phyloP scores from a whole-genome alignment of 2,888 invertebrate species.

The Hypsopygia costalis region DNA sequence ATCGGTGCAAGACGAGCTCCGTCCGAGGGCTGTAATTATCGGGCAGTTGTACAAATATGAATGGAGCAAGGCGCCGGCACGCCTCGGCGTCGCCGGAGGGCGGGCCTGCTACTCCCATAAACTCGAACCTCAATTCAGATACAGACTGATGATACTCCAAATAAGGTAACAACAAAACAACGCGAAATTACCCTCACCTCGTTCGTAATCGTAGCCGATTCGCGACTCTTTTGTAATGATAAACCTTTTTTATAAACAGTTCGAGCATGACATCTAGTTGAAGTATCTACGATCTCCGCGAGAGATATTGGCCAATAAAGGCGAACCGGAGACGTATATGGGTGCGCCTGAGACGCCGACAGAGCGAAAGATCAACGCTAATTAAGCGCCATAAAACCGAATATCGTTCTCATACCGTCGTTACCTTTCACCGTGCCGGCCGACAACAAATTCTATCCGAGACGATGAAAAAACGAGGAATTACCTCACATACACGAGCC shows the following conservation, averaged over 20 bases:
- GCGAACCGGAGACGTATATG: constrained; percentile 50
- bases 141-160: constrained; percentile 14
- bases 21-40: constrained; percentile 60
- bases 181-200: constrained; percentile 12
- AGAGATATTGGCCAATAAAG: constrained; percentile 60
- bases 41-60: constrained; percentile 68
- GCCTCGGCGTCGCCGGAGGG: constrained; percentile 40
- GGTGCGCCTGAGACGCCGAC: constrained; percentile 48
- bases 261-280: constrained; percentile 52
- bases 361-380: constrained; percentile 67
- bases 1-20: constrained; percentile 36
- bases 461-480: constrained; percentile 50
- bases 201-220: constrained; percentile 14
- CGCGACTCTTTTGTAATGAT: constrained; percentile 23
- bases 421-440: constrained; percentile 62
- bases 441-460: constrained; percentile 49
- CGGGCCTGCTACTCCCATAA: constrained; percentile 33
- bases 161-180: constrained; percentile 20
- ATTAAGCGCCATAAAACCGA: constrained; percentile 75
- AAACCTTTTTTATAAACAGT: constrained; percentile 38
- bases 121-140: constrained; percentile 22
- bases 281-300: constrained; percentile 52
- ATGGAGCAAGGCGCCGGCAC: constrained; percentile 46
- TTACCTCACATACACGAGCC: constrained; percentile 56
- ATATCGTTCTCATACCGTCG: constrained; percentile 61